phyloP scores from a whole-genome alignment of 1,140 invertebrate genomes.

The Penaeus chinensis region DNA sequence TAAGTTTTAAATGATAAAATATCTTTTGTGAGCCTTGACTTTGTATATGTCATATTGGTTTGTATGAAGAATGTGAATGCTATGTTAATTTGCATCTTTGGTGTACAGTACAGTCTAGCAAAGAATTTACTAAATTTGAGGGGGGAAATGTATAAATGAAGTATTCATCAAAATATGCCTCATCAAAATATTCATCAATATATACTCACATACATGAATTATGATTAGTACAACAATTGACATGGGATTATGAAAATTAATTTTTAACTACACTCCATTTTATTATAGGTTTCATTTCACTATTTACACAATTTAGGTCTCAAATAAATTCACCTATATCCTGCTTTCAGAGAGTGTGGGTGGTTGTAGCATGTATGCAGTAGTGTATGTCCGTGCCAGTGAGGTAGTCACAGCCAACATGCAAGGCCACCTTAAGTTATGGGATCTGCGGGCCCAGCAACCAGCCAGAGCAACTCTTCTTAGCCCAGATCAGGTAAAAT shows the following conservation, averaged over 20 bases:
- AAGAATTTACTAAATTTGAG: too few relatives aligned
- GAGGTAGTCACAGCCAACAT: slow-evolving; percentile 84
- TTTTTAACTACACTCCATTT: neutral
- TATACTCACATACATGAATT: too few relatives aligned
- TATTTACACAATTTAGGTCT: neutral
- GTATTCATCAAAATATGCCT: too few relatives aligned
- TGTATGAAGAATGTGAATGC: too few relatives aligned
- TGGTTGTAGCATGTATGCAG: slow-evolving; percentile 80
- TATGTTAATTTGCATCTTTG: too few relatives aligned
- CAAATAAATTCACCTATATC: neutral
- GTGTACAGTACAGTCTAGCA: too few relatives aligned
- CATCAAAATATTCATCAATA: too few relatives aligned
- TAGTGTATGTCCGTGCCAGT: slow-evolving; percentile 83
- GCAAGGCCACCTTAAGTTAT: slow-evolving; percentile 87
- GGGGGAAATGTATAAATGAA: too few relatives aligned
- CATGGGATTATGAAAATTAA: neutral
- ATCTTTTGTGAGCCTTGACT: too few relatives aligned
- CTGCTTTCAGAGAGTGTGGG: slow-evolving; percentile 77
- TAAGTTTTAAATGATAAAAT: slow-evolving; percentile 65
- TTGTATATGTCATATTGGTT: too few relatives aligned
- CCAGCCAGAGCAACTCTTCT: slow-evolving; percentile 41
- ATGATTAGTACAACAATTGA: neutral
- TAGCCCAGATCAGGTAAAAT: slow-evolving; percentile 49
- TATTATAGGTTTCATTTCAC: too few relatives aligned
- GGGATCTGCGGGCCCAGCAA: slow-evolving; percentile 76